phyloP scores from a whole-genome alignment of 64 coral and sea anemone genomes.

The Astreopora myriophthalma region DNA sequence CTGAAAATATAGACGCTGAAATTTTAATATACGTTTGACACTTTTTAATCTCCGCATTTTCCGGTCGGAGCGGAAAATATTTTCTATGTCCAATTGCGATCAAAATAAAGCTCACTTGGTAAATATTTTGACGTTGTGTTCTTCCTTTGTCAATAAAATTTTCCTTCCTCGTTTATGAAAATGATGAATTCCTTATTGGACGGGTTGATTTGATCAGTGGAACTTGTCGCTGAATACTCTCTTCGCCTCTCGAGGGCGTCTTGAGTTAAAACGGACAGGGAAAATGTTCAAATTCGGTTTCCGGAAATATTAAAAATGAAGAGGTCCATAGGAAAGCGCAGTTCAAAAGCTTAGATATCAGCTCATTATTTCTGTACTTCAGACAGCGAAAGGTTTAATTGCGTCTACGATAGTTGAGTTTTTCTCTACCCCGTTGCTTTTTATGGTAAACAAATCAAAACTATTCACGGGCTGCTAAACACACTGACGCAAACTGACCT shows the following conservation, averaged over 20 bases:
- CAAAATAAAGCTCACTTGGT: slow-evolving; percentile 43
- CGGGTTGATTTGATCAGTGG: background rate
- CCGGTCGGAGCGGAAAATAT: background rate
- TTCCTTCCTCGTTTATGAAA: background rate
- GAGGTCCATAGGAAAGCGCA: background rate
- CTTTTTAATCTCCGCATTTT: slow-evolving; percentile 28
- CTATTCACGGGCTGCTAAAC: background rate
- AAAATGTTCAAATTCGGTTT: background rate
- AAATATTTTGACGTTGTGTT: background rate
- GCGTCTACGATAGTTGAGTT: background rate
- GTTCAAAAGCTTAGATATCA: background rate
- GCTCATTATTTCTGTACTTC: background rate
- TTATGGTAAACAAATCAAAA: background rate
- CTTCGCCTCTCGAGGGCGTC: background rate
- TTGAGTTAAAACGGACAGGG: background rate
- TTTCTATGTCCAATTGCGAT: background rate
- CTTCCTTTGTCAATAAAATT: slow-evolving; percentile 7
- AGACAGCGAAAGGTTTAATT: background rate
- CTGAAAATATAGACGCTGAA: background rate
- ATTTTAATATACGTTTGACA: background rate
- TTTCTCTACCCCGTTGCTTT: background rate
- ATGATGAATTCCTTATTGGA: background rate
- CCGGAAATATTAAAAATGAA: background rate
- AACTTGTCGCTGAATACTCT: background rate
- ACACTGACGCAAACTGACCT: background rate